Percentiles rank a stretch among this genome's conserved stretches.
Evolutionary conservation across 2,797 vertebrate genomes (phyloP).

Genomic region (Sylvia borin): DNA sequence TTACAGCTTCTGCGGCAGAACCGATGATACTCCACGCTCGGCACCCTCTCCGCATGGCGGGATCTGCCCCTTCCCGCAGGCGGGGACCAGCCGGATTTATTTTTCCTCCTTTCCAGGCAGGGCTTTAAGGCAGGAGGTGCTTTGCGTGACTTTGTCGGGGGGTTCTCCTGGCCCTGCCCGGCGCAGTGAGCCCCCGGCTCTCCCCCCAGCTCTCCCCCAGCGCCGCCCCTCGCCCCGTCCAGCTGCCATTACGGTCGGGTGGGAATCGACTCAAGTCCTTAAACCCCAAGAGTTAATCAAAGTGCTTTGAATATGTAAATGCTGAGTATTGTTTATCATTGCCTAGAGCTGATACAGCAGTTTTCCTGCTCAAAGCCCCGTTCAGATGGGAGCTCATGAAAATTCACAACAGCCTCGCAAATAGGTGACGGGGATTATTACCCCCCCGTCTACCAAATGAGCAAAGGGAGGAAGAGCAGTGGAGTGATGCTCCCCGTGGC

Average conservation of each 20-base stretch:
- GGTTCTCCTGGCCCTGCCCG: neutral
- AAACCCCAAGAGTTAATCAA: slow-evolving; percentile 67
- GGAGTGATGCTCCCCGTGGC: neutral
- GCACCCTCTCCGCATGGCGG: neutral
- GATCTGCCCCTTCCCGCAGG: neutral
- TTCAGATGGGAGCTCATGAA: slow-evolving; percentile 64
- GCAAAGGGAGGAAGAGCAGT: neutral
- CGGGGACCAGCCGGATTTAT: neutral
- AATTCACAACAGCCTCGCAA: slow-evolving; percentile 52
- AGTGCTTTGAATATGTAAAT: slow-evolving; percentile 73
- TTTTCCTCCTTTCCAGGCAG: neutral
- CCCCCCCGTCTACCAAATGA: neutral
- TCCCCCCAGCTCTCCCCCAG: neutral
- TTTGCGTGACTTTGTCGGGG: neutral
- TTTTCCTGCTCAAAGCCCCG: slow-evolving; percentile 62
- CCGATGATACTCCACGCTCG: neutral
- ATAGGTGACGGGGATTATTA: slow-evolving; percentile 54
- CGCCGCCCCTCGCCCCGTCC: neutral
- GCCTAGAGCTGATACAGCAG: slow-evolving; percentile 66
- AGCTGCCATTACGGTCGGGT: slow-evolving; percentile 16
- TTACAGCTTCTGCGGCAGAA: neutral
- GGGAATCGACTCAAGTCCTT: slow-evolving; percentile 53
- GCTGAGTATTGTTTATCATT: slow-evolving; percentile 65
- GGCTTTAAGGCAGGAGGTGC: neutral
- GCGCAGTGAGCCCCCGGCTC: neutral